Evolutionary conservation across 1,140 invertebrate genomes (phyloP), one percentile per base, ranked within the genome.

Genomic region (Drosophila santomea): DNA sequence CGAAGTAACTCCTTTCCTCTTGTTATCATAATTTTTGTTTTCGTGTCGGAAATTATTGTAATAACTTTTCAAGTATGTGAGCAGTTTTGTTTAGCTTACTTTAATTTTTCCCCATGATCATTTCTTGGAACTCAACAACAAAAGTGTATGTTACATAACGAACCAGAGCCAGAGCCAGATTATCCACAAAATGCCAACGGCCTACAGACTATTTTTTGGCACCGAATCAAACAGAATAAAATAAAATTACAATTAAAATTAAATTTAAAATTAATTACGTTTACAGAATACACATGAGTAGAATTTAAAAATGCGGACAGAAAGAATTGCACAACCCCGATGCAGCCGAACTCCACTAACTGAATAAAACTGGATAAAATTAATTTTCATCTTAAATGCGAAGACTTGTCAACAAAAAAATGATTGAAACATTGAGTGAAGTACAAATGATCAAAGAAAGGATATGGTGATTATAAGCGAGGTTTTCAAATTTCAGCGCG

Each of bases 61-160:
- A 72, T 77, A 91, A 91, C 90, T 91, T 91, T 91, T 90, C 69
- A 91, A 91, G 90, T 91, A 83, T 85, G 76, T 91, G 90, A 91
- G 90, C 90, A 91, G 91, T 90, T 77, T 63, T 69, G 54, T 61
- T 69, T 67, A 41, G 62, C 50, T 15, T 58, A 23, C 39, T 54
- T 73, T 38, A 43, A 38, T 39, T 17, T 63, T 32, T 56, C 28
- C 56, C 28, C 54, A 23, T 28, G 32, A 32, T 32, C 67, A 60
- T 52, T 41, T 51, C 41, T 62, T 64, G 20, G 66, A 81, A 86
- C 62, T 68, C 55, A 83, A 84, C 74, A 80, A 84, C 77, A 78
- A 81, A 84, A 62, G 69, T 50, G 48, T 85, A 79, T 73, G 58
- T 85, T 86, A 86, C 78, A 85, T 89, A 89, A 88, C 84, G 83